phyloP scores from a whole-genome alignment of 2,888 invertebrate genomes.

The Agriopis marginaria region DNA sequence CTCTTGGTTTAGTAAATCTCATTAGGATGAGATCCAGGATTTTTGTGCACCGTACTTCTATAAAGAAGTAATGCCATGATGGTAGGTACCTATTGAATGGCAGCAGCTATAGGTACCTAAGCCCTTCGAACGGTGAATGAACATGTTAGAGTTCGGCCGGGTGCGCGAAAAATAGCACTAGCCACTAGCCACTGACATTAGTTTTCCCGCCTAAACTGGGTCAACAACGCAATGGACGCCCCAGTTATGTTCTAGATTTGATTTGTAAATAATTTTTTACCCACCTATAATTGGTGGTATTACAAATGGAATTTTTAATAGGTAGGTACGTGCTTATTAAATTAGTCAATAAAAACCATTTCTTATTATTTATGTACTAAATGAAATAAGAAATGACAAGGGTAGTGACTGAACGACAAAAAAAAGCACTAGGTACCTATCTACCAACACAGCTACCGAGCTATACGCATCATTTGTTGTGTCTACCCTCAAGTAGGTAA shows the following conservation, averaged over 20 bases:
- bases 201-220: constrained; percentile 73
- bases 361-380: constrained; percentile 9
- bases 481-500: too few relatives aligned
- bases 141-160: constrained; percentile 21
- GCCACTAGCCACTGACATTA: constrained; percentile 60
- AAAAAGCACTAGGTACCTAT: too few relatives aligned
- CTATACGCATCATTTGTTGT: too few relatives aligned
- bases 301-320: too few relatives aligned
- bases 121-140: neutral
- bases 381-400: constrained; percentile 64
- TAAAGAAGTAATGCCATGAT: too few relatives aligned
- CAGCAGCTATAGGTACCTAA: neutral
- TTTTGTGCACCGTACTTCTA: too few relatives aligned
- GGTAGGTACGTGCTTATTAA: too few relatives aligned
- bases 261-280: neutral
- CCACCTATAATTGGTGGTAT: neutral
- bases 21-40: too few relatives aligned
- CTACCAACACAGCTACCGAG: too few relatives aligned
- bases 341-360: neutral
- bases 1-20: too few relatives aligned
- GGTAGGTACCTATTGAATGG: neutral
- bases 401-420: too few relatives aligned
- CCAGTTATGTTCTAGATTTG: constrained; percentile 49
- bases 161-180: constrained; percentile 68
- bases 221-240: constrained; percentile 55